Base-by-base conservation (phyloP, 2,888 invertebrate species). In the Drosophila rubida region DNA sequence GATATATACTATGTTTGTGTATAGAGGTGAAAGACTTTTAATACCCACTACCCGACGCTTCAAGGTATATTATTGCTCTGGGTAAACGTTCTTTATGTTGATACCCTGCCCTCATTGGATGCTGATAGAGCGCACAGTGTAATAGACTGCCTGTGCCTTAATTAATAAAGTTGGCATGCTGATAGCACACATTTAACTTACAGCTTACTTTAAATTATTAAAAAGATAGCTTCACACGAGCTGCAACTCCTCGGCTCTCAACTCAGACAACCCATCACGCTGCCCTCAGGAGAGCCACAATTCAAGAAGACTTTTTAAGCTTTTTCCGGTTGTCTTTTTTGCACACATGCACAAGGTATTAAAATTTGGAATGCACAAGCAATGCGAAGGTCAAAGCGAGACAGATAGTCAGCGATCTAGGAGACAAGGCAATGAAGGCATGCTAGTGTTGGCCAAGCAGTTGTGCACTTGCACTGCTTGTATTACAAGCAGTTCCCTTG, bases 251-350 rank as follows among this genome's bases (percentile, higher is more conserved):
- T 2, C 4, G 27, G 2, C 8, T 16, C 42, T 14, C 22, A 35
- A 7, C 42, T 19, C n/a, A n/a, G n/a, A n/a, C n/a, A n/a, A 37
- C 11, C 35, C 54, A 32, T 37, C 37, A 39, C 41, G 25, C 19
- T 35, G 39, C 9, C 22, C 50, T 41, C 53, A 9, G n/a, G 44
- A 50, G 64, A 58, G 53, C 35, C 66, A 55, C 54, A 76, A 76
- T 58, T 79, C 73, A 61, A 45, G 59, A 61, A 32, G 74, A 41
- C 32, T 14, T 42, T 42, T 50, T 22, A 30, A 75, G 75, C 73
- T 64, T 69, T 69, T 82, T 60, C 51, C 58, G 60, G 44, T 65
- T 65, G 35, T 30, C 58, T 58, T 50, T 69, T 55, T 55, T 51
- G 35, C 2, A 13, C 23, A 32, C 32, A 5, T 1, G 13, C 23